phyloP scores from a whole-genome alignment of 2,797 vertebrate genomes.

The Hoplostethus atlanticus region DNA sequence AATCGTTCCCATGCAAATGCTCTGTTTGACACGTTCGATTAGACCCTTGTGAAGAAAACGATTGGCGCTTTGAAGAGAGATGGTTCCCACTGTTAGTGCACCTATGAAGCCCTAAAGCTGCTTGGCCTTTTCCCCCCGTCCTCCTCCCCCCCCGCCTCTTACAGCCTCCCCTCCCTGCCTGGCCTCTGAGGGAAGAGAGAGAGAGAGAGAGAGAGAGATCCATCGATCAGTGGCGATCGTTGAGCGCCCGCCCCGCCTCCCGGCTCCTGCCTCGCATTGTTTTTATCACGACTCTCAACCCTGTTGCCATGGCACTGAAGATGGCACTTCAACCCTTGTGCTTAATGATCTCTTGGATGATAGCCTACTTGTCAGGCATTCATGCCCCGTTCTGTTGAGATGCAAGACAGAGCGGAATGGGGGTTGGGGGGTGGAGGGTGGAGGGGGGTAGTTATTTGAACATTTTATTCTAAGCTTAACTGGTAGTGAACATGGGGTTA shows the following conservation, averaged over 20 bases:
- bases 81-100: slow-evolving; percentile 68
- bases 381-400: slow-evolving; percentile 82
- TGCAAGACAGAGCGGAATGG: slow-evolving; percentile 73
- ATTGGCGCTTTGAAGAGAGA: slow-evolving; percentile 69
- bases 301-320: slow-evolving; percentile 89
- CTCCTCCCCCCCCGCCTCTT: slow-evolving; percentile 44
- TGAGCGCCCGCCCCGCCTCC: slow-evolving; percentile 69
- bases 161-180: slow-evolving; percentile 57
- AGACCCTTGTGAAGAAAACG: slow-evolving; percentile 71
- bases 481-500: slow-evolving; percentile 56
- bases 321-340: slow-evolving; percentile 89
- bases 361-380: slow-evolving; percentile 87
- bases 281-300: slow-evolving; percentile 88
- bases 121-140: slow-evolving; percentile 48
- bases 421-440: background rate
- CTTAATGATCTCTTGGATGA: slow-evolving; percentile 91
- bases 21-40: slow-evolving; percentile 72
- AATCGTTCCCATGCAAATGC: slow-evolving; percentile 71
- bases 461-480: slow-evolving; percentile 72
- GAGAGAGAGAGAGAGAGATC: slow-evolving; percentile 50
- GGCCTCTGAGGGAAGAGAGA: slow-evolving; percentile 55
- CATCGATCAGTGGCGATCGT: slow-evolving; percentile 86
- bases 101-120: slow-evolving; percentile 67
- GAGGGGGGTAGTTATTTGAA: slow-evolving; percentile 62
- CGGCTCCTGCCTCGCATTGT: slow-evolving; percentile 86